Evolutionary conservation across 2,113 vertebrate genomes (phyloP).

Genomic region (Catharus bicknelli): DNA sequence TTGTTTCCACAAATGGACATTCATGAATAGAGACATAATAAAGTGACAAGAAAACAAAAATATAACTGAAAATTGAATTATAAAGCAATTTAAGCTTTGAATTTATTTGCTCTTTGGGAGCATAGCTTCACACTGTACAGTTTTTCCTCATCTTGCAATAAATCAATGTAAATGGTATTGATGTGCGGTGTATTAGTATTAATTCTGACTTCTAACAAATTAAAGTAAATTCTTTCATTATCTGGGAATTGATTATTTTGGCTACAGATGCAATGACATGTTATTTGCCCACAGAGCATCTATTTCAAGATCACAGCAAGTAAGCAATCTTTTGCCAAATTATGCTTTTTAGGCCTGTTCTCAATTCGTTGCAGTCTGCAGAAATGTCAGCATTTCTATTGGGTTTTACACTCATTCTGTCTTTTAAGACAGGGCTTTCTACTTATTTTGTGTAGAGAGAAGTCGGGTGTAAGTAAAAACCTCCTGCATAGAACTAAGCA

Average conservation of each 20-base stretch:
- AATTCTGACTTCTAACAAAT: neutral
- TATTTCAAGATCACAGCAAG: neutral
- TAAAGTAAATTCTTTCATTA: neutral
- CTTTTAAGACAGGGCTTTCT: neutral
- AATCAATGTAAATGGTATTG: neutral
- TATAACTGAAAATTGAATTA: neutral
- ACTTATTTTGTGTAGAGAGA: neutral
- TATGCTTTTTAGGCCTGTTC: neutral
- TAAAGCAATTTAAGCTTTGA: neutral
- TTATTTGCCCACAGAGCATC: neutral
- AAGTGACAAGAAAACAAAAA: neutral
- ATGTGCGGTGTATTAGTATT: neutral
- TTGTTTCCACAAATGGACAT: neutral
- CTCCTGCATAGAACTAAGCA: neutral
- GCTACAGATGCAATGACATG: neutral
- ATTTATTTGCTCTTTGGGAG: neutral
- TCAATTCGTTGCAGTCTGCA: neutral
- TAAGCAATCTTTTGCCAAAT: neutral
- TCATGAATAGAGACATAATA: neutral
- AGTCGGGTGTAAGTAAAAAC: neutral
- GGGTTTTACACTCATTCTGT: neutral
- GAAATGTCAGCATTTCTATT: neutral
- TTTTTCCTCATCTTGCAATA: neutral
- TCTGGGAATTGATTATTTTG: neutral
- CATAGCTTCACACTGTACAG: neutral